Evolutionary conservation across 2,888 invertebrate species (phyloP).

Genomic region (Andrena marginata): DNA sequence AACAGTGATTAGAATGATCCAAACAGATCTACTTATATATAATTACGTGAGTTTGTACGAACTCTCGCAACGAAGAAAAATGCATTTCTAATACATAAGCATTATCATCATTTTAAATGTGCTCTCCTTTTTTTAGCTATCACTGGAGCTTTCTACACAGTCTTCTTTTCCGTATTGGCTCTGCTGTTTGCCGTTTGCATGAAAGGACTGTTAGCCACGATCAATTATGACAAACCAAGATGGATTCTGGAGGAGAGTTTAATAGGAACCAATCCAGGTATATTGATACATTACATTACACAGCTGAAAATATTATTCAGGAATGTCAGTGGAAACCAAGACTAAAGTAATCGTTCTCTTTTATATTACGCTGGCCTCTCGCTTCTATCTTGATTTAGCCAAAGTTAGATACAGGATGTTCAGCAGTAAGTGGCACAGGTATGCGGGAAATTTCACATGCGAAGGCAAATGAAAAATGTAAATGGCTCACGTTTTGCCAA

Average conservation of each 20-base stretch:
- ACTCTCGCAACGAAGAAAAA: no score
- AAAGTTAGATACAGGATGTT: neutral
- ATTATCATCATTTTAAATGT: no score
- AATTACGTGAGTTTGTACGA: no score
- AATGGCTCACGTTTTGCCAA: no score
- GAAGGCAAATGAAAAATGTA: no score
- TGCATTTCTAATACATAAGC: no score
- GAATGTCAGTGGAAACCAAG: no score
- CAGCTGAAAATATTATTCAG: neutral
- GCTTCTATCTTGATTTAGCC: neutral
- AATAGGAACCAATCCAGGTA: conserved; percentile 91
- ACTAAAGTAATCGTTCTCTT: neutral
- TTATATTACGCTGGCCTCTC: neutral
- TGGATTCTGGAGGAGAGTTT: conserved; percentile 92
- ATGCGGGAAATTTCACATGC: no score
- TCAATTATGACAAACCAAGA: conserved; percentile 90
- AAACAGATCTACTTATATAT: no score
- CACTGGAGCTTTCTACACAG: conserved; percentile 92
- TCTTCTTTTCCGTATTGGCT: conserved; percentile 94
- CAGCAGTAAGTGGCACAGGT: no score
- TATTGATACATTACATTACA: conserved; percentile 5
- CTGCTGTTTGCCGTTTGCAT: conserved; percentile 95
- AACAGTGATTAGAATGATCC: no score
- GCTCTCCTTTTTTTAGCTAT: conserved; percentile 88
- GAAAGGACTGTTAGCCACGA: conserved; percentile 91